Base-by-base conservation (phyloP, 2,797 vertebrate genomes). In the Sternotherus odoratus region DNA sequence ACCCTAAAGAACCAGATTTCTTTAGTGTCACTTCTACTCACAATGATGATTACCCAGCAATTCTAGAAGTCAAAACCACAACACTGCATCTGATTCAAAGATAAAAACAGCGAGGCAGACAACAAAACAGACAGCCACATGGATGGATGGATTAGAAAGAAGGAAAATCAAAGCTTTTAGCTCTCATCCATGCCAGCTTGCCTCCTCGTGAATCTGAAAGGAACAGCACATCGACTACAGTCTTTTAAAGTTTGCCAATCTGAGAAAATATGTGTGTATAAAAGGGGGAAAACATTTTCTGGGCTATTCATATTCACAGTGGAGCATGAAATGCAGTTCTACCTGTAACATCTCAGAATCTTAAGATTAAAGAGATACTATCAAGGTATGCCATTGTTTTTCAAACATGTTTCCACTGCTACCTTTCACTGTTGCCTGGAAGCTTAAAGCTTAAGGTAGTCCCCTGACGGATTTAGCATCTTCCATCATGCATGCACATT, bases 51-150 rank as follows among this genome's bases (percentile, higher is more conserved):
- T 3, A 49, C 43, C 33, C 49, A 89, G 89, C 60, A 53, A 2
- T 13, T 23, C 10, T 69, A 9, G 0, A 3, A 28, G n/a, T 13
- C 4, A 0, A 0, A 60, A 54, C 15, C 83, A 43, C 1, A 1
- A 43, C 80, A 79, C 50, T 15, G 30, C 60, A 23, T 48, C 51
- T 50, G 33, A 74, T 4, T 46, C 5, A 2, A 26, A 51, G 43
- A 28, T 5, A 6, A 56, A 15, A 56, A 15, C 53, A 84, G n/a
- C n/a, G 24, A 53, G 19, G 50, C 21, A n/a, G 33, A n/a, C 28
- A 63, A 17, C 30, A 17, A 63, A 16, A 63, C 4, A 19, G 16
- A 10, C 60, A 63, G 33, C 60, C 8, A 63, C 60, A 63, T n/a
- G 3, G 17, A 19, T n/a, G 16, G 33, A 60, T 30, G 10, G 77